These are phyloP conservation scores for Grammomys surdaster DNA, from an alignment of 2,113 vertebrate species.

Conservation along the genomic window DNA sequence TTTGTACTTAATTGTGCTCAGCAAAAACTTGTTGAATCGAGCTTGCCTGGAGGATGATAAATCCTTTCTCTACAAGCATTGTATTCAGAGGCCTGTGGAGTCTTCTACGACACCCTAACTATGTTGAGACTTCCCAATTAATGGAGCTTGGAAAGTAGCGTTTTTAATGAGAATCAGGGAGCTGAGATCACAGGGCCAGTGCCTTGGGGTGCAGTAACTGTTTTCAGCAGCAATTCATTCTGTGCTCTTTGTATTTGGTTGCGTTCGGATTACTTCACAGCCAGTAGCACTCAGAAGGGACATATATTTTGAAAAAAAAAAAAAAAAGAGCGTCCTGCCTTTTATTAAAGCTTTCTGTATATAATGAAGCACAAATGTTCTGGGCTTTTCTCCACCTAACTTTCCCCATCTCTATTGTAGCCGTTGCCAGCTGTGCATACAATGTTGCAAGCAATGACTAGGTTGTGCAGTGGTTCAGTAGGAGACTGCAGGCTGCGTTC, in stretches of 20 bases:
- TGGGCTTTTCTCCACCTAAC: not conserved
- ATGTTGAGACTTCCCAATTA: slow-evolving; percentile 41
- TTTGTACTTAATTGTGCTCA: not conserved
- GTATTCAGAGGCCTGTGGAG: not conserved
- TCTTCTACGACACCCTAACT: slow-evolving; percentile 41
- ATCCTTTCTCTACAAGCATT: slow-evolving; percentile 39
- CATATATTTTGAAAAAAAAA: slow-evolving; percentile 36
- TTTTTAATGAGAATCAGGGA: slow-evolving; percentile 2
- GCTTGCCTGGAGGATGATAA: slow-evolving; percentile 36
- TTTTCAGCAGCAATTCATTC: slow-evolving; percentile 57
- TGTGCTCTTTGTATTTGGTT: slow-evolving; percentile 16
- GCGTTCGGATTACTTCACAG: slow-evolving; percentile 33
- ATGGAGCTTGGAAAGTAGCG: slow-evolving; percentile 26
- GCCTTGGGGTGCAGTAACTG: slow-evolving; percentile 26
- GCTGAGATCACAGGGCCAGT: not conserved
- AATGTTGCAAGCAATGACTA: not conserved
- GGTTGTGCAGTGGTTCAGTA: not conserved
- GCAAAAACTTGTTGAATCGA: slow-evolving; percentile 48
- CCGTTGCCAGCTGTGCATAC: not conserved
- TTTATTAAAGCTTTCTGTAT: slow-evolving; percentile 48
- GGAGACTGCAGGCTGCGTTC: not conserved
- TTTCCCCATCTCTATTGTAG: not conserved
- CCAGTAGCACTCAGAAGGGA: slow-evolving; percentile 53
- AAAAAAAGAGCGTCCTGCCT: not conserved
- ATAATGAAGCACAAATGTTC: not conserved